Evolutionary conservation across 1,140 invertebrate genomes (phyloP), one percentile per base, ranked within the genome.

Genomic region (Drosophila malerkotliana): DNA sequence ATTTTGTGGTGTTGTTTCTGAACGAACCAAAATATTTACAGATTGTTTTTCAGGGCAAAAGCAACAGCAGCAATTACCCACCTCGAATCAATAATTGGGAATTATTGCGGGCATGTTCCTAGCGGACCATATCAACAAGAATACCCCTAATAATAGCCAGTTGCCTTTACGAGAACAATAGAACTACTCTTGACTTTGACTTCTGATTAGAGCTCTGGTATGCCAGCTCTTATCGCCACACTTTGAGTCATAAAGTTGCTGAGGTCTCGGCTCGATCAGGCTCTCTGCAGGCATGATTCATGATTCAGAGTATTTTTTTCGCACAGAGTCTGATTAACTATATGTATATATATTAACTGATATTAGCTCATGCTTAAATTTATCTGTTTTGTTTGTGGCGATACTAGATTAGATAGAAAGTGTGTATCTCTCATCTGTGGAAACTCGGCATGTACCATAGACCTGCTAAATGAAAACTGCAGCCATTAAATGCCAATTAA

Each of bases 1-100:
- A 77, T 73, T 73, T 81, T 76, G 72, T 61, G 58, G 72, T 61
- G 58, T 64, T 69, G 32, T 69, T 69, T 69, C 26, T 37, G 63
- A 63, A 51, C 62, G 61, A 60, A 68, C 61, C 63, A 63, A 77
- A 85, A 85, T 85, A 87, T 85, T 85, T 84, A 81, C 81, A 76
- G 60, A 67, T 83, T 71, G 60, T 52, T 56, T 56, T 15, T 44
- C n/a, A 39, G 39, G 10, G 45, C n/a, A 21, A 28, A 9, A 30
- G 5, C 39, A 2, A 52, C 3, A n/a, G 12, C 10, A 15, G 14
- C 41, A 8, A 44, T 15, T 44, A 15, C 41, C 41, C 15, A 14
- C 39, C 39, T 14, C 12, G 41, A 69, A 69, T 69, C 66, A 69
- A 69, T 69, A 49, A 57, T 69, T 69, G 7, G 6, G 24, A 32